A percentile compares a stretch with the other conserved stretches of the same genome.
phyloP scores from a whole-genome alignment of 2,888 invertebrate genomes.

The Pollenia griseotomentosa region DNA sequence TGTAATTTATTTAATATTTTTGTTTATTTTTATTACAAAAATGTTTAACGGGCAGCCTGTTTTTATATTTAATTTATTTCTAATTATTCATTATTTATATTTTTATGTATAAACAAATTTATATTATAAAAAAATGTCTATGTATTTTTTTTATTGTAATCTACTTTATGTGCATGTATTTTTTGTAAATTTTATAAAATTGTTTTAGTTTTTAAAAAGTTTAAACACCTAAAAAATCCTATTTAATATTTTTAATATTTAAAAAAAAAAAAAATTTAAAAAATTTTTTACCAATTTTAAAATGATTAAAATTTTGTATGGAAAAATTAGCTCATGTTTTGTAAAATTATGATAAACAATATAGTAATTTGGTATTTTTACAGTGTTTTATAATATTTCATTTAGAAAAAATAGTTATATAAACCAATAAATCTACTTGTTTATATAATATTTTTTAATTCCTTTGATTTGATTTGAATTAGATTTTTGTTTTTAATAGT shows the following conservation, averaged over 20 bases:
- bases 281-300: neutral
- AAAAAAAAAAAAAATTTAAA: neutral
- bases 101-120: conserved; percentile 26
- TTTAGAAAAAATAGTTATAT: conserved; percentile 33
- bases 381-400: conserved; percentile 46
- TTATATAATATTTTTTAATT: conserved; percentile 20
- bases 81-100: conserved; percentile 23
- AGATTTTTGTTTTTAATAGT: conserved; percentile 3
- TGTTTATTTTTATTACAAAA: conserved; percentile 25
- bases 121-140: conserved; percentile 35
- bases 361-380: conserved; percentile 30
- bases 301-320: conserved; percentile 20
- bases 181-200: conserved; percentile 52
- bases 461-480: neutral
- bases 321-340: conserved; percentile 15
- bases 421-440: conserved; percentile 49
- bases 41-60: conserved; percentile 57
- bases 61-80: conserved; percentile 19
- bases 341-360: conserved; percentile 16
- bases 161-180: conserved; percentile 1
- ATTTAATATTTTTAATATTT: conserved; percentile 29
- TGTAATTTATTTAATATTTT: conserved; percentile 47
- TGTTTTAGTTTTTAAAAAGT: conserved; percentile 41
- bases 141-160: conserved; percentile 43
- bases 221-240: neutral